phyloP scores from a whole-genome alignment of 1,140 invertebrate species.

The Apis mellifera region Amel_HAv3.1 CM009937.2:9825501-9826000 shows the following conservation, averaged over 20 bases:
- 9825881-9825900: background rate
- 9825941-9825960: background rate
- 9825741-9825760: conserved; percentile 55
- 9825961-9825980: conserved; percentile 7
- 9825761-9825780: conserved; percentile 61
- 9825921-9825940: background rate
- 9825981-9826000: too few relatives aligned
- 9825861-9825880: conserved; percentile 1
- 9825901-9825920: background rate
- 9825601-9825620: conserved; percentile 62
- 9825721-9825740: conserved; percentile 62
- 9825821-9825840: conserved; percentile 41
- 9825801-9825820: background rate
- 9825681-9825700: conserved; percentile 26
- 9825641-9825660: conserved; percentile 34
- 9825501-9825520: background rate
- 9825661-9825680: conserved; percentile 34
- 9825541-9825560: conserved; percentile 65
- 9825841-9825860: conserved; percentile 27
- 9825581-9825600: conserved; percentile 66
- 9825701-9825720: conserved; percentile 47
- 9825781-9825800: conserved; percentile 31
- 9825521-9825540: conserved; percentile 54
- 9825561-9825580: conserved; percentile 63
- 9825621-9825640: conserved; percentile 10